Evolutionary conservation across 2,888 invertebrate species (phyloP), one percentile per base, ranked within the genome.

Genomic region (Pandemis cinnamomeana): DNA sequence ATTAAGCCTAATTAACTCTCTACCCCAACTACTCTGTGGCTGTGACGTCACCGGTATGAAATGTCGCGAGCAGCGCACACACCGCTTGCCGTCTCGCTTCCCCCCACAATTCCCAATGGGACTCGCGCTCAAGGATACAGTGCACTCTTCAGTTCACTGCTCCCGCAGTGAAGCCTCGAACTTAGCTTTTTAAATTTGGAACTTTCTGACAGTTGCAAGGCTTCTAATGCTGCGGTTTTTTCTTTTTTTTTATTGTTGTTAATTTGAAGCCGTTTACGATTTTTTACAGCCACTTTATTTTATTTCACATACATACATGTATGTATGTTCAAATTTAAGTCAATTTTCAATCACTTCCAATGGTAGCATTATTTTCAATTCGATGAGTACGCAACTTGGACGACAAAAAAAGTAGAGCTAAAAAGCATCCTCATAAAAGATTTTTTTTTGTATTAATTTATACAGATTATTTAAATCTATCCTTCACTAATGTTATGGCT

Each of bases 101-200:
- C 62, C 46, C 90, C 62, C 81, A 77, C 78, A 86, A 85, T 88
- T 91, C 88, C 87, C 88, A 89, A 76, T 84, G 87, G 87, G 87
- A 83, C 86, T 85, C 82, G 82, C 81, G 85, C 85, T 89, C 92
- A 92, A 93, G 93, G 91, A 92, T 92, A 87, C 85, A 82, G 88
- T 87, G 87, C 89, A 85, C 87, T 90, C 88, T 84, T 89, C 89
- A 89, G 93, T 93, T 93, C 92, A 92, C 86, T 92, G 92, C 88
- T 89, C 92, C 87, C 90, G 81, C 80, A 79, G 80, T 77, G 84
- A 90, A 89, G 89, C 89, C 90, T 89, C 86, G 63, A 72, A 67
- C 67, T 70, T n/a, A 44, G 66, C 53, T 48, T 72, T 72, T 72
- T 48, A 13, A 58, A 63, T 58, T 68, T 68, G 63, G 41, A 63